Conservation (phyloP, 2,797 vertebrate species). For the Steatocranus sp. region DNA sequence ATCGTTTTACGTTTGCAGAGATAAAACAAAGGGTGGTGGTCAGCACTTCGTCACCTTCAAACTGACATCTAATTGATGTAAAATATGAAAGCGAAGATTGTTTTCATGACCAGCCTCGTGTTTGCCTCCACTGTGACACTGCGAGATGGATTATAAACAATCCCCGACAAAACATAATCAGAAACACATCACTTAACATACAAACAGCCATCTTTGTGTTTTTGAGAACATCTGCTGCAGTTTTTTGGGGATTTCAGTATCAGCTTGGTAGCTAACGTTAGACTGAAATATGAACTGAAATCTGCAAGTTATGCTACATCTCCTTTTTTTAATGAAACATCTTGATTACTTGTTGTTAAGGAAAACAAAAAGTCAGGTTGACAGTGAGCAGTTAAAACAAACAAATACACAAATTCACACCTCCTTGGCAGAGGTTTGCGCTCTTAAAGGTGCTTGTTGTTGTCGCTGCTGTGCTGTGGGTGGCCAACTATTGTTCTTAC, state of each 20-base stretch:
- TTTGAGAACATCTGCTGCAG: background rate
- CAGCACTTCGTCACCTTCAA: background rate
- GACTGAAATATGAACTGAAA: background rate
- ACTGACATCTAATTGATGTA: background rate
- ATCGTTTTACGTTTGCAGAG: background rate
- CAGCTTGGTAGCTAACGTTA: background rate
- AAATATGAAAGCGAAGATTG: background rate
- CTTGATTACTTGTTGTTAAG: background rate
- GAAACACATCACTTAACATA: background rate
- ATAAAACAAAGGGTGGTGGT: background rate
- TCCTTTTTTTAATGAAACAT: background rate
- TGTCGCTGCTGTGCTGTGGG: rapidly evolving
- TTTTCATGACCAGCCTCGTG: background rate
- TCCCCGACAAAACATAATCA: background rate
- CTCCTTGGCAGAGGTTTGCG: background rate
- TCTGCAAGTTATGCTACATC: background rate
- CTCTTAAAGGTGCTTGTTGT: background rate
- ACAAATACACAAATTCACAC: background rate
- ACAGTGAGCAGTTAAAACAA: background rate
- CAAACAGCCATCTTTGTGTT: background rate
- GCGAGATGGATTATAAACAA: background rate
- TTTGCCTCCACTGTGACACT: background rate
- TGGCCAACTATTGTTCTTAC: background rate
- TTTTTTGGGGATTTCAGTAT: background rate
- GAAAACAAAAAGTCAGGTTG: background rate